phyloP scores from a whole-genome alignment of 1,140 invertebrate genomes.

The Ephestia elutella region DNA sequence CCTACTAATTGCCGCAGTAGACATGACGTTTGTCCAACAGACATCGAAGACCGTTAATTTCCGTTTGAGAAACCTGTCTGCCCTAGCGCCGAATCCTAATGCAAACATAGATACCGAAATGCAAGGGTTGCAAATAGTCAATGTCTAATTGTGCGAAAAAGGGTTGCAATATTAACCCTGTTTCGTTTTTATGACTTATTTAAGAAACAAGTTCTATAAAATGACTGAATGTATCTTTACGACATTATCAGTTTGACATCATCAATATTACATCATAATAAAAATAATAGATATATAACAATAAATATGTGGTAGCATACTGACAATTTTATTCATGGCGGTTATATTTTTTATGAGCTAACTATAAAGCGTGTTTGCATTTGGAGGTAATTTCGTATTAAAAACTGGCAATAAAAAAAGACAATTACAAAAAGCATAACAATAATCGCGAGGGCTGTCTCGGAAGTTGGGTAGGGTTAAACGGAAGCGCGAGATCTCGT shows the following conservation, averaged over 20 bases:
- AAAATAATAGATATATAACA: not conserved
- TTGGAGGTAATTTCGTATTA: not conserved
- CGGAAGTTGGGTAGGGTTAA: conserved; percentile 23
- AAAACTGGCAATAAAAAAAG: not conserved
- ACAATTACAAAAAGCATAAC: not conserved
- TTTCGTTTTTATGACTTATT: conserved; percentile 34
- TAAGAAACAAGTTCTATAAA: conserved; percentile 15
- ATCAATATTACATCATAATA: not conserved
- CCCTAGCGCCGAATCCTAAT: conserved; percentile 41
- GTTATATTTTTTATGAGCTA: not conserved
- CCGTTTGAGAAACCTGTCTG: conserved; percentile 60
- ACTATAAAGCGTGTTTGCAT: not conserved
- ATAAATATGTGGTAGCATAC: not conserved
- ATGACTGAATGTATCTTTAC: not conserved
- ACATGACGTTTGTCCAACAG: conserved; percentile 51
- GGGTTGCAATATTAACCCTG: conserved; percentile 32
- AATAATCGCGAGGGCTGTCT: conserved; percentile 5
- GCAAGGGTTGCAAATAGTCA: conserved; percentile 67
- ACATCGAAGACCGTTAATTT: conserved; percentile 63
- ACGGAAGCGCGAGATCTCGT: conserved; percentile 33
- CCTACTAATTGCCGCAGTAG: conserved; percentile 51
- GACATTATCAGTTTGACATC: not conserved
- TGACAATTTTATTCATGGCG: not conserved
- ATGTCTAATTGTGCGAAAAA: conserved; percentile 54
- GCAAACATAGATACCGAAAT: conserved; percentile 48